Evolutionary conservation across 1,140 invertebrate genomes (phyloP).

Genomic region (Cyclina sinensis): DNA sequence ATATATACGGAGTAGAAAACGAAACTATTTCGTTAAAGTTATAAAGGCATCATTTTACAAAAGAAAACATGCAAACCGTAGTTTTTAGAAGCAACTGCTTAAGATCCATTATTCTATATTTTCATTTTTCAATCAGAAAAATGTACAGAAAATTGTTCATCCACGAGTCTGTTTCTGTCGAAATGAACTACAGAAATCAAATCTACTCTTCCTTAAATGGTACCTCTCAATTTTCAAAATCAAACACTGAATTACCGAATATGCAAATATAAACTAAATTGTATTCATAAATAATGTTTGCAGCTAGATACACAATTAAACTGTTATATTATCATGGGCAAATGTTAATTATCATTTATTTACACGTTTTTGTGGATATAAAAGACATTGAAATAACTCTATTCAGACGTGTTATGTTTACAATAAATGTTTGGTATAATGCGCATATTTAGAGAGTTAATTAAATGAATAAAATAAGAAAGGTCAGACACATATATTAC

Average conservation of each 20-base stretch:
- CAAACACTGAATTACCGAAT: not conserved
- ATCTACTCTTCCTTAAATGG: not conserved
- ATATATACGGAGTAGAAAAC: too few relatives aligned
- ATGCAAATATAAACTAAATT: not conserved
- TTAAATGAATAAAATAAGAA: too few relatives aligned
- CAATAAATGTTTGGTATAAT: too few relatives aligned
- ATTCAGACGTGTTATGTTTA: too few relatives aligned
- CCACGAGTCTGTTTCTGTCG: not conserved
- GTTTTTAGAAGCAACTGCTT: conserved; percentile 5
- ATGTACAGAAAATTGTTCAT: not conserved
- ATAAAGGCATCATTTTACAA: too few relatives aligned
- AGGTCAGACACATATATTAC: too few relatives aligned
- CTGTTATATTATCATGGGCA: not conserved
- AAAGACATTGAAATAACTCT: not conserved
- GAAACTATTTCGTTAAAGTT: too few relatives aligned
- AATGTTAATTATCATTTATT: not conserved
- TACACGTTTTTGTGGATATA: not conserved
- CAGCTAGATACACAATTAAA: not conserved
- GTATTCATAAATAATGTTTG: not conserved
- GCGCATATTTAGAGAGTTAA: too few relatives aligned
- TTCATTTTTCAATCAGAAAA: not conserved
- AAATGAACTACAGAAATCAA: too few relatives aligned
- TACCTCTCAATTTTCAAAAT: not conserved
- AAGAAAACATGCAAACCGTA: not conserved
- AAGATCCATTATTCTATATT: not conserved